Evolutionary conservation across 2,113 vertebrate species (phyloP).

Genomic region (Cyphotilapia sp.): DNA sequence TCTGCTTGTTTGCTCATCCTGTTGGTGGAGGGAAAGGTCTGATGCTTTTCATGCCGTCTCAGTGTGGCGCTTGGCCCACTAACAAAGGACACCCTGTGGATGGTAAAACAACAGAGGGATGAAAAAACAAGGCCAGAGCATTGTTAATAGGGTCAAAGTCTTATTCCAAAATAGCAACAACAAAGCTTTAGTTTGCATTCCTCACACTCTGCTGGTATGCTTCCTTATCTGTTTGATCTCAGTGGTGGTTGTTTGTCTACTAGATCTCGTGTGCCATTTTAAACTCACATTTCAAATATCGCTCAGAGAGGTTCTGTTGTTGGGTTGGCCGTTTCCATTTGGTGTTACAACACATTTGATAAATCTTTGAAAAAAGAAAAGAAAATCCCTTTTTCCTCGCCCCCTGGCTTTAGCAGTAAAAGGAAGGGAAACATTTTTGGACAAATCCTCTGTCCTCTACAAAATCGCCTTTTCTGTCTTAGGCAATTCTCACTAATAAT

Average conservation of each 20-base stretch:
- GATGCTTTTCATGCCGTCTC: constrained; percentile 26
- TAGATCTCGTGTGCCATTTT: background rate
- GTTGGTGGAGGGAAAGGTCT: constrained; percentile 36
- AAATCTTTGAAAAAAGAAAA: background rate
- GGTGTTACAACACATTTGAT: background rate
- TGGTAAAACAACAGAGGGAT: constrained; percentile 46
- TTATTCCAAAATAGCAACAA: constrained; percentile 21
- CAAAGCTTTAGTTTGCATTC: constrained; percentile 47
- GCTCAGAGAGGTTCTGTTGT: background rate
- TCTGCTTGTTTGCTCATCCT: constrained; percentile 24
- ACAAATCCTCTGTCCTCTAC: background rate
- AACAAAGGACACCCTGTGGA: constrained; percentile 60
- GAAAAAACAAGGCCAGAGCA: constrained; percentile 27
- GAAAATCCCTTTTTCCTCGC: background rate
- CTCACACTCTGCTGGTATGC: constrained; percentile 1
- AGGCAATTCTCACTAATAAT: background rate
- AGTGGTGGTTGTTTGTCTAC: background rate
- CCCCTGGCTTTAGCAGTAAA: background rate
- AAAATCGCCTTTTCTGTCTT: background rate
- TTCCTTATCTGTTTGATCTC: constrained; percentile 18
- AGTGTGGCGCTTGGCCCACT: constrained; percentile 40
- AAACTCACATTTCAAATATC: background rate
- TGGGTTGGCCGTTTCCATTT: background rate
- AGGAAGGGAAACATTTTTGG: background rate
- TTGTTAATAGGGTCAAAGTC: constrained; percentile 51